Evolutionary conservation across 2,797 vertebrate species (phyloP).

Genomic region (Neopelma chrysocephalum): DNA sequence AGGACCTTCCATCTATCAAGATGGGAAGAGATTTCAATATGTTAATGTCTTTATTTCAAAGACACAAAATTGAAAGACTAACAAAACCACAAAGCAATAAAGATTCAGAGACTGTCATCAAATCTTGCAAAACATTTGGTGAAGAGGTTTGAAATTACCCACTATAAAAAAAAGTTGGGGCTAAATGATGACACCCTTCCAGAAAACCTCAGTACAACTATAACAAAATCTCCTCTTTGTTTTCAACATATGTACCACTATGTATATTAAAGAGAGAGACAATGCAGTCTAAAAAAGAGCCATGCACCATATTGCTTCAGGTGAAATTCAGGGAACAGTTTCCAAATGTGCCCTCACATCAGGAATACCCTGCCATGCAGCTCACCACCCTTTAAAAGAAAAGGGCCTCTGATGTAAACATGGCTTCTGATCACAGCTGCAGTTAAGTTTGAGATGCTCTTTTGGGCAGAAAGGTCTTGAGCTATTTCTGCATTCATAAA

Average conservation of each 20-base stretch:
- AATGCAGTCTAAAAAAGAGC: neutral
- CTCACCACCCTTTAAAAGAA: neutral
- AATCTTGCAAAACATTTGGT: neutral
- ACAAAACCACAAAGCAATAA: neutral
- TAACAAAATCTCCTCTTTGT: neutral
- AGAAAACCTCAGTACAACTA: neutral
- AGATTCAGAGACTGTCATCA: neutral
- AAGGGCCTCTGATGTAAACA: neutral
- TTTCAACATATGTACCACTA: neutral
- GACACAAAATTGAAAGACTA: neutral
- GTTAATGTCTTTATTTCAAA: neutral
- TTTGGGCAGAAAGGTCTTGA: neutral
- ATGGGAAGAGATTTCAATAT: neutral
- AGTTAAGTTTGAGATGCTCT: neutral
- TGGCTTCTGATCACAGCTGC: neutral
- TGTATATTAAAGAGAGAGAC: neutral
- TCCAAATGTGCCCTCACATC: accelerated
- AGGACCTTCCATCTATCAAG: neutral
- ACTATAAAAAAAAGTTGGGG: neutral
- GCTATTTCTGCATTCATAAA: neutral
- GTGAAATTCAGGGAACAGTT: neutral
- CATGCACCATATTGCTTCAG: accelerated
- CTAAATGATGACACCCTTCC: neutral
- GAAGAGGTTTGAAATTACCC: neutral
- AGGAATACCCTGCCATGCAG: neutral